A percentile compares a stretch with the other conserved stretches of the same genome.
Conservation (phyloP, 2,113 vertebrate genomes). For the Columbina picui region DNA sequence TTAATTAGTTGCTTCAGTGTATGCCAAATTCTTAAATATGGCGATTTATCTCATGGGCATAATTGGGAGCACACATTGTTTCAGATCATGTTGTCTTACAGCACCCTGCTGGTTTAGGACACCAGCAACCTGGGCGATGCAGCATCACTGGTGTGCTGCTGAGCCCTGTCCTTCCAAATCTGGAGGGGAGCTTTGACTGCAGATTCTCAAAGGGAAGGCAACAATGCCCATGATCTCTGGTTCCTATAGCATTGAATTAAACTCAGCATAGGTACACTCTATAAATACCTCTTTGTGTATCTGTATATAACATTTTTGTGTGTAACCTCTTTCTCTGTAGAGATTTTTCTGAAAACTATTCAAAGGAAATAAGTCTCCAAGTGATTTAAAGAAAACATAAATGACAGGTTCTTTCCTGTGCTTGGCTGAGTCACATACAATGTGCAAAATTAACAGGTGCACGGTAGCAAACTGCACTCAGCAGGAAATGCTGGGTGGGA, state of each 20-base stretch:
- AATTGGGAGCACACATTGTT: not conserved
- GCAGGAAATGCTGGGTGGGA: not conserved
- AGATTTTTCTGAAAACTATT: not conserved
- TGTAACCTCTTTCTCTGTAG: not conserved
- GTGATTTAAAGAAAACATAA: not conserved
- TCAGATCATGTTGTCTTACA: not conserved
- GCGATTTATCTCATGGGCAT: not conserved
- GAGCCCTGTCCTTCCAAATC: not conserved
- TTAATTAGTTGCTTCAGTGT: not conserved
- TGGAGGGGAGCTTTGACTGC: not conserved
- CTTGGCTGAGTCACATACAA: not conserved
- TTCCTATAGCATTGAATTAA: not conserved
- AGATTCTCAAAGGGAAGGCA: not conserved
- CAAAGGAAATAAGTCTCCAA: not conserved
- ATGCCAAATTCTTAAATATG: not conserved
- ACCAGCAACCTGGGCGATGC: too few relatives aligned
- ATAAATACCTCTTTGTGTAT: not conserved
- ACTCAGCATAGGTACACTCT: not conserved
- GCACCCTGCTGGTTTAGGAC: not conserved
- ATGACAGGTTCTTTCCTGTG: not conserved
- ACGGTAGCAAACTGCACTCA: not conserved
- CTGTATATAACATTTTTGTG: not conserved
- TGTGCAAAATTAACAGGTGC: not conserved
- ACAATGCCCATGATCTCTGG: rapidly evolving
- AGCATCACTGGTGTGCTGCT: not conserved